Evolutionary conservation across 1,140 invertebrate species (phyloP), one percentile per base, ranked within the genome.

Genomic region (Microplitis mediator): DNA sequence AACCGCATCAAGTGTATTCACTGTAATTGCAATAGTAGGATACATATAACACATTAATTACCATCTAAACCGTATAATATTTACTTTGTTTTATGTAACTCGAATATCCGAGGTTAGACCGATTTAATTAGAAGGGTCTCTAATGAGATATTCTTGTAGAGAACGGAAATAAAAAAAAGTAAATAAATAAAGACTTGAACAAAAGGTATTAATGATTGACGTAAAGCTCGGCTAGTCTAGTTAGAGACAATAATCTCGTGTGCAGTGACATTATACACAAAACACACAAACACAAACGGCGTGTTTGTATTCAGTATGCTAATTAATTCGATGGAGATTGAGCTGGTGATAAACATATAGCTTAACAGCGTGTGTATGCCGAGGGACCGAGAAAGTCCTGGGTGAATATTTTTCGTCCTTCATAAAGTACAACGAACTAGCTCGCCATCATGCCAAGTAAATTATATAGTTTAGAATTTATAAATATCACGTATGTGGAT

Each of bases 241-340:
- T 45, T 45, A 45, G 39, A 45, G 56, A 58, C 56, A 58, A 58
- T 58, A 31, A 58, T 58, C 56, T 58, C 14, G 23, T 58, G 56
- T 58, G 65, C 65, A 50, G 5, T 67, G 65, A 67, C 65, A 67
- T 67, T 52, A 54, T 52, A 67, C 50, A 31, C 23, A 23, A 23
- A 23, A 23, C 23, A 23, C 23, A 23, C 23, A 23, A 23, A 23
- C 51, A 52, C 50, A 9, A 45, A 45, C 39, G 5, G 39, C 39
- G 23, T 67, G 51, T n/a, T 32, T 32, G 51, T 67, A 67, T 67
- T 50, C 6, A 31, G 45, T 52, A 67, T 67, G 65, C 65, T 67
- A 67, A 67, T 67, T 67, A 67, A 67, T 67, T 67, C 65, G 39
- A 32, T 67, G n/a, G 14, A 52, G 65, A 67, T 67, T 31, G 65